These are phyloP conservation scores for Sylvia borin DNA, from an alignment of 2,797 vertebrate genomes.

Conservation along the genomic window DNA sequence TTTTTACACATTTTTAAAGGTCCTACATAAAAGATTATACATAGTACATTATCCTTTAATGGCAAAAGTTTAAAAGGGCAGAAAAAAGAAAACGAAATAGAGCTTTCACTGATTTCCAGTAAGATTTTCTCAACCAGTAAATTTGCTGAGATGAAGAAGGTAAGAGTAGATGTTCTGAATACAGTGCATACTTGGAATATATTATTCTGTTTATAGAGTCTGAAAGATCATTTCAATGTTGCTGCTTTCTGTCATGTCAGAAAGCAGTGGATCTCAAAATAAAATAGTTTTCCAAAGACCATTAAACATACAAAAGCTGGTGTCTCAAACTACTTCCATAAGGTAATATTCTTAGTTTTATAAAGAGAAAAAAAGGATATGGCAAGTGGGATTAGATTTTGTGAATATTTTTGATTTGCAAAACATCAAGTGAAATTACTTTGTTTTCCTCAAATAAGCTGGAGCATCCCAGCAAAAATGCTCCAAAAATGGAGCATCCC, in stretches of 20 bases:
- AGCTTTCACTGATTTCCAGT: not conserved
- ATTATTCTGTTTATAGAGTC: not conserved
- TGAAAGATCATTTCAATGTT: not conserved
- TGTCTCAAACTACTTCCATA: not conserved
- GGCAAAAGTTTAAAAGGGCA: not conserved
- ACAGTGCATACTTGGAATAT: not conserved
- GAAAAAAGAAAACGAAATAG: not conserved
- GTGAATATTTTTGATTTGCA: fast-evolving
- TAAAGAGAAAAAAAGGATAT: not conserved
- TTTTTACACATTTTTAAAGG: conserved; percentile 57
- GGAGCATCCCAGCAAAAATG: not conserved
- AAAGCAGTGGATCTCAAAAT: not conserved
- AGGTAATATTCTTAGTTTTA: not conserved
- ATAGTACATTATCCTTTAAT: not conserved
- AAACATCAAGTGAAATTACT: not conserved
- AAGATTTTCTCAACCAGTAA: not conserved
- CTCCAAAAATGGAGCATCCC: too few relatives aligned
- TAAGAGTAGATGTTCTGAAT: not conserved
- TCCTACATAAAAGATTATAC: not conserved
- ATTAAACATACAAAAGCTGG: not conserved
- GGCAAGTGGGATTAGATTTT: not conserved
- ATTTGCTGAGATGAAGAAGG: not conserved
- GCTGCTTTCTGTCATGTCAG: not conserved
- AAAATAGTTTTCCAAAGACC: not conserved
- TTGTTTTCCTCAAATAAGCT: not conserved